phyloP scores from a whole-genome alignment of 2,888 invertebrate genomes.

The Brachypterus glaber region DNA sequence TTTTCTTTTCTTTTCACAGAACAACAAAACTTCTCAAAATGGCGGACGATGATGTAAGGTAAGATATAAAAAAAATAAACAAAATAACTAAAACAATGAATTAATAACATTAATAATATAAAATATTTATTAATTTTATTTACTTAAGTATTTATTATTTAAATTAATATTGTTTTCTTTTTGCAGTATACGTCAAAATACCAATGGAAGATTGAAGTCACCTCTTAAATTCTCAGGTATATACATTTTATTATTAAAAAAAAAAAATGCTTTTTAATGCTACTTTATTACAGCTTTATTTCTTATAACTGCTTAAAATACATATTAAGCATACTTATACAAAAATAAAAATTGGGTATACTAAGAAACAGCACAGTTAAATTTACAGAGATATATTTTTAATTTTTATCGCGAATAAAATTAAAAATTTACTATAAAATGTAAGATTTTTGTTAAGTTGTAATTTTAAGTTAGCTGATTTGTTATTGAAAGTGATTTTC shows the following conservation, averaged over 20 bases:
- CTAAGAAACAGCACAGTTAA: too few relatives aligned
- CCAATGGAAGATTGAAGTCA: conserved; percentile 13
- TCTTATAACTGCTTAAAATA: background rate
- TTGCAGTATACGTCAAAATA: conserved; percentile 20
- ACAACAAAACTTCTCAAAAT: conserved; percentile 59
- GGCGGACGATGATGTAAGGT: conserved; percentile 95
- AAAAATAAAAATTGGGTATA: too few relatives aligned
- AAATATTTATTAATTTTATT: conserved; percentile 1
- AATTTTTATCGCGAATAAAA: too few relatives aligned
- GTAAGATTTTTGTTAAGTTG: too few relatives aligned
- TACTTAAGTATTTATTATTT: conserved; percentile 12
- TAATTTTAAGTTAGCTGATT: too few relatives aligned
- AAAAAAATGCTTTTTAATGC: conserved; percentile 1
- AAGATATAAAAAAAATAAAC: too few relatives aligned
- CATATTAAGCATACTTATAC: too few relatives aligned
- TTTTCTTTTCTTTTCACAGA: conserved; percentile 42
- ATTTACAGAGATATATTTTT: too few relatives aligned
- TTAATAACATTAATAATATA: too few relatives aligned
- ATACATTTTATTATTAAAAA: background rate
- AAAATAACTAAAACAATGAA: too few relatives aligned
- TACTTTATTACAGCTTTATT: conserved; percentile 1
- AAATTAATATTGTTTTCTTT: conserved; percentile 19
- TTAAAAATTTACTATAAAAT: too few relatives aligned
- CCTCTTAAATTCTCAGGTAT: conserved; percentile 18
- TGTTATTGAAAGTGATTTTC: too few relatives aligned